Percentiles rank a stretch among this genome's conserved stretches.
phyloP scores from a whole-genome alignment of 2,888 invertebrate genomes.

The Pollenia amentaria region DNA sequence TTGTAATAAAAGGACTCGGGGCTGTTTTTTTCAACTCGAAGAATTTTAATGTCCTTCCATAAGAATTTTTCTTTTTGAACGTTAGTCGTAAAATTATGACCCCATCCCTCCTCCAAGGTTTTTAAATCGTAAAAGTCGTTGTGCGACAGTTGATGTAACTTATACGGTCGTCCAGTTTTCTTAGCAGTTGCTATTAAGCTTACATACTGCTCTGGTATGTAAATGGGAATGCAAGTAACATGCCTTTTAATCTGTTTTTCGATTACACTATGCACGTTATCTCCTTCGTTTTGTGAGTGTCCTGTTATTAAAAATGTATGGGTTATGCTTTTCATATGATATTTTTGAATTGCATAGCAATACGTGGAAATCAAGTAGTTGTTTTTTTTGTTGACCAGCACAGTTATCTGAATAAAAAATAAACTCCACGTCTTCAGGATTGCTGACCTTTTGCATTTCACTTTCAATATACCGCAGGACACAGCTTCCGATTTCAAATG shows the following conservation, averaged over 20 bases:
- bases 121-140: no score
- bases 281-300: constrained; percentile 81
- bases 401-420: constrained; percentile 79
- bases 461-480: constrained; percentile 72
- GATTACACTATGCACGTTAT: constrained; percentile 79
- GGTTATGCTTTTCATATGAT: constrained; percentile 75
- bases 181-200: constrained; percentile 71
- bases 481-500: constrained; percentile 75
- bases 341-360: constrained; percentile 53
- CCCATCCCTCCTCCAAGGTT: constrained; percentile 55
- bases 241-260: constrained; percentile 78
- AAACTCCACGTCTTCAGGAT: constrained; percentile 64
- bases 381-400: constrained; percentile 75
- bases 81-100: constrained; percentile 46
- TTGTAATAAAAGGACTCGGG: constrained; percentile 35
- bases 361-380: constrained; percentile 47
- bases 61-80: constrained; percentile 35
- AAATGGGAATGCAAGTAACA: constrained; percentile 77
- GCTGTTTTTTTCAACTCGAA: constrained; percentile 40
- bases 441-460: constrained; percentile 52
- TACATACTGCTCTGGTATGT: constrained; percentile 74
- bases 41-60: constrained; percentile 29
- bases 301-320: constrained; percentile 78
- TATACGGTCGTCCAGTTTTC: constrained; percentile 72
- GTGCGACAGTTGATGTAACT: constrained; percentile 65